Conservation (phyloP, 2,113 vertebrate genomes). For the Myrmophylax atrothorax region DNA sequence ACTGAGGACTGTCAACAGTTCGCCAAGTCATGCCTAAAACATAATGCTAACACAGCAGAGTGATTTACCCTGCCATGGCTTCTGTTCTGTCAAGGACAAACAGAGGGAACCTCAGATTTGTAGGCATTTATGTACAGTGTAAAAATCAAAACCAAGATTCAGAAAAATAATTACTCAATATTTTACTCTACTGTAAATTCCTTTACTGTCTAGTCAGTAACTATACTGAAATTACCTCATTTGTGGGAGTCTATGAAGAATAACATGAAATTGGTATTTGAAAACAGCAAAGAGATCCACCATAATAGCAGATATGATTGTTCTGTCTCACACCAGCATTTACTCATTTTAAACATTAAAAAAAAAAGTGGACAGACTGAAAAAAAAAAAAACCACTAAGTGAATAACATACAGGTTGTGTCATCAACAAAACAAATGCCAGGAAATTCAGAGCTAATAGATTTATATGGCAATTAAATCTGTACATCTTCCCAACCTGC, state of each 20-base stretch:
- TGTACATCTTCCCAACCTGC: conserved; percentile 26
- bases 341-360: not conserved
- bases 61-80: not conserved
- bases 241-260: not conserved
- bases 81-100: not conserved
- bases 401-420: not conserved
- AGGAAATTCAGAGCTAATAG: conserved; percentile 2
- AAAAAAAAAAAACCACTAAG: not conserved
- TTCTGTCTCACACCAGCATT: not conserved
- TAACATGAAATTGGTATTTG: not conserved
- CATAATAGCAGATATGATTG: not conserved
- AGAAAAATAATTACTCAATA: not conserved
- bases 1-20: not conserved
- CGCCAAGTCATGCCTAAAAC: not conserved
- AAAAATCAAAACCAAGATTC: not conserved
- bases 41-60: not conserved
- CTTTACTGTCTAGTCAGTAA: not conserved
- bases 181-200: not conserved
- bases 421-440: conserved; percentile 13
- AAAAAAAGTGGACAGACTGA: not conserved
- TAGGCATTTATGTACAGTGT: not conserved
- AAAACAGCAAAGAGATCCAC: not conserved
- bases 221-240: not conserved
- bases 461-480: conserved; percentile 27
- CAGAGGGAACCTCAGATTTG: not conserved